A percentile compares a stretch with the other conserved stretches of the same genome.
Conservation (phyloP, 1,140 invertebrate genomes). For the Lasaia peninsularis region DNA sequence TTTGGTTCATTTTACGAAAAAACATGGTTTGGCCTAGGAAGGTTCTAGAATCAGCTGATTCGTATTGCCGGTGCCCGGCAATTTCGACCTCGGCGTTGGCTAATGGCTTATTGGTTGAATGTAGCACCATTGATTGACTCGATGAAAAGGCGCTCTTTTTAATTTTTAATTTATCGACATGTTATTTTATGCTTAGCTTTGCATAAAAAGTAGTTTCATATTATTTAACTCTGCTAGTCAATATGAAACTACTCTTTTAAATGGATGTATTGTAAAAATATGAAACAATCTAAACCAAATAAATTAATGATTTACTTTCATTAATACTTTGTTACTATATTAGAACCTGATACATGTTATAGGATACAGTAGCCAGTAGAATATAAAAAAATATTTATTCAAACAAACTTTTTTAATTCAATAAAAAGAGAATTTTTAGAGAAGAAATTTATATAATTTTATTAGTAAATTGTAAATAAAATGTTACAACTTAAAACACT, state of each 20-base stretch:
- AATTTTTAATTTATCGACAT: not conserved
- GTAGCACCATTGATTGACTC: conserved; percentile 9
- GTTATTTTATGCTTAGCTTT: not conserved
- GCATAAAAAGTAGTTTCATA: not conserved
- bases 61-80: conserved; percentile 19
- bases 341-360: too few species aligned
- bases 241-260: not conserved
- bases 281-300: too few species aligned
- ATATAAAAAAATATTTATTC: too few species aligned
- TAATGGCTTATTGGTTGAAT: conserved; percentile 18
- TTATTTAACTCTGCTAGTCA: too few species aligned
- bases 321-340: too few species aligned
- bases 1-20: not conserved
- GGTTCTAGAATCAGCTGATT: conserved; percentile 70
- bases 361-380: too few species aligned
- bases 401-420: too few species aligned
- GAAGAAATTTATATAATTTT: too few species aligned
- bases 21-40: conserved; percentile 31
- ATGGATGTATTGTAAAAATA: not conserved
- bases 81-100: conserved; percentile 16
- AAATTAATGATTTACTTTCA: too few species aligned
- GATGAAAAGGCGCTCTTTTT: not conserved
- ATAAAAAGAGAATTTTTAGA: too few species aligned
- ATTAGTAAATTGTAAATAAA: too few species aligned
- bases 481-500: too few species aligned